Percentiles rank a stretch among this genome's conserved stretches.
phyloP scores from a whole-genome alignment of 1,140 invertebrate species.

The Caenorhabditis tropicalis region DNA sequence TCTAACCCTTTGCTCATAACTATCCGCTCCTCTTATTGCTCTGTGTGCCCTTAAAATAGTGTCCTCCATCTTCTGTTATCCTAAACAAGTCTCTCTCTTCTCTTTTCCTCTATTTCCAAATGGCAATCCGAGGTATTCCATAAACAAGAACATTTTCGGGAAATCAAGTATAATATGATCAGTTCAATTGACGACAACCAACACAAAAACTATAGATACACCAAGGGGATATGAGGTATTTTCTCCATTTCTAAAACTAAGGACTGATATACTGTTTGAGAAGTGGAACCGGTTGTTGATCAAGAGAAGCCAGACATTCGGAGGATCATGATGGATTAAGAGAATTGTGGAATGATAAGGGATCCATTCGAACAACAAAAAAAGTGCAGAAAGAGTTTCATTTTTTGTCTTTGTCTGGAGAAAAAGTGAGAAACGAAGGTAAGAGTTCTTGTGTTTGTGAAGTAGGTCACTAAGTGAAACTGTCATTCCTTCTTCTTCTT shows the following conservation, averaged over 20 bases:
- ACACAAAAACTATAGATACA: not conserved
- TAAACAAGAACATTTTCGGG: not conserved
- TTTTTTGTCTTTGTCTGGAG: not conserved
- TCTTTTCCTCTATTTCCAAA: no score
- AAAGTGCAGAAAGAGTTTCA: not conserved
- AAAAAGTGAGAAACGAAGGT: not conserved
- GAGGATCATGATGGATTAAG: not conserved
- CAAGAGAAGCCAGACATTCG: not conserved
- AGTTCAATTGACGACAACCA: not conserved
- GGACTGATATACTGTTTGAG: not conserved
- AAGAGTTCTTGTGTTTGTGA: conserved; percentile 18
- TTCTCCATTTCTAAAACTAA: not conserved
- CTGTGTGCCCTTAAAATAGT: no score
- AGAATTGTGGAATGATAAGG: not conserved
- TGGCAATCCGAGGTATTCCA: not conserved
- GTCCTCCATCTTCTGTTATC: no score
- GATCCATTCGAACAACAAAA: no score
- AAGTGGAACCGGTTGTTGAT: not conserved
- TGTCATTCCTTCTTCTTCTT: not conserved
- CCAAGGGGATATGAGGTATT: no score
- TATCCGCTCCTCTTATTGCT: no score
- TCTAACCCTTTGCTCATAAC: no score
- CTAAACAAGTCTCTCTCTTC: no score
- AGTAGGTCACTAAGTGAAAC: conserved; percentile 44
- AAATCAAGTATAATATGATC: not conserved